A percentile compares a stretch with the other conserved stretches of the same genome.
These are phyloP conservation scores for Drosophila quinaria DNA, from an alignment of 2,888 invertebrate genomes.

Conservation along the genomic window DNA sequence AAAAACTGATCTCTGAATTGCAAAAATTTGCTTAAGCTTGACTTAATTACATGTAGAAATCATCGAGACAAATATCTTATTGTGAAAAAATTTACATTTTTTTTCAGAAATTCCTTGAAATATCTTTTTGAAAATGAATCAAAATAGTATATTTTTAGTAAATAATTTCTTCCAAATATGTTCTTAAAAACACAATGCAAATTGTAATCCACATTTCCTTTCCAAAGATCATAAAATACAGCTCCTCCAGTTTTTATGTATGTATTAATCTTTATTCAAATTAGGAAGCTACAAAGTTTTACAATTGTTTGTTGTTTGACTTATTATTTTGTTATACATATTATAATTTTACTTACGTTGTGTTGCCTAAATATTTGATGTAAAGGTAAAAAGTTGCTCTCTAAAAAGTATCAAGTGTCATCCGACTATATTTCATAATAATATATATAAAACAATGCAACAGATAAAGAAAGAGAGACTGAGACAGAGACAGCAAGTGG, in stretches of 20 bases:
- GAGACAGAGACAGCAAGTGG: neutral
- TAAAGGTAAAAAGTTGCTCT: slow-evolving; percentile 74
- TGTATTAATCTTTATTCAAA: slow-evolving; percentile 73
- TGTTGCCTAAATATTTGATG: slow-evolving; percentile 69
- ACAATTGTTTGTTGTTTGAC: slow-evolving; percentile 49
- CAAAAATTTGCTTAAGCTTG: no score
- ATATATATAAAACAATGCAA: slow-evolving; percentile 19
- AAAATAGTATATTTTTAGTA: no score
- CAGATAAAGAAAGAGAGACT: neutral
- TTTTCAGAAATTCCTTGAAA: no score
- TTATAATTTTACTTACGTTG: slow-evolving; percentile 52
- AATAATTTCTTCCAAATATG: neutral
- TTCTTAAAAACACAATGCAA: neutral
- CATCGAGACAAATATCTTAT: no score
- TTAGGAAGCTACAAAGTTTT: slow-evolving; percentile 78
- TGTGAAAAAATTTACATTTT: no score
- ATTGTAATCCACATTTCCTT: neutral
- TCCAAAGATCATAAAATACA: neutral
- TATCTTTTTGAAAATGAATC: no score
- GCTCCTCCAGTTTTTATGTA: slow-evolving; percentile 7
- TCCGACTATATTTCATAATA: slow-evolving; percentile 25
- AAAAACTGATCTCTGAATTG: no score
- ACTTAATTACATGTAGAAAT: no score
- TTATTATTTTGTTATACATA: slow-evolving; percentile 18
- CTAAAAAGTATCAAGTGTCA: slow-evolving; percentile 57